phyloP scores from a whole-genome alignment of 2,113 vertebrate species.

The Syngnathoides biaculeatus region DNA sequence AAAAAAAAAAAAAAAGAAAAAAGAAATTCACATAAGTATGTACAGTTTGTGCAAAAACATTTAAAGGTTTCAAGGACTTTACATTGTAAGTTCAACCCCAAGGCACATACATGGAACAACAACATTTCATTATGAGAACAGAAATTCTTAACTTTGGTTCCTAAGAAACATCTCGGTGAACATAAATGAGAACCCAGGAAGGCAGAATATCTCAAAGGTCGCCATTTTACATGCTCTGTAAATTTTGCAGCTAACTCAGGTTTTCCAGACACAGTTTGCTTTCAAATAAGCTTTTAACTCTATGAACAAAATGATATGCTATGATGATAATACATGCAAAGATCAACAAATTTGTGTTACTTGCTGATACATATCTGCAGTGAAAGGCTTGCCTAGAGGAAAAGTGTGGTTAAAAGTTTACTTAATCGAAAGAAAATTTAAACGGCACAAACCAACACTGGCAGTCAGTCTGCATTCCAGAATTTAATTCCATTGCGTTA shows the following conservation, averaged over 20 bases:
- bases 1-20: constrained; percentile 50
- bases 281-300: background rate
- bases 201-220: constrained; percentile 16
- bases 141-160: constrained; percentile 78
- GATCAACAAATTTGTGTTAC: constrained; percentile 35
- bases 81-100: constrained; percentile 82
- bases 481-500: constrained; percentile 50
- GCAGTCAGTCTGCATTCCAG: constrained; percentile 27
- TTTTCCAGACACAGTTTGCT: constrained; percentile 16
- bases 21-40: constrained; percentile 78
- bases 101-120: constrained; percentile 83
- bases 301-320: constrained; percentile 29
- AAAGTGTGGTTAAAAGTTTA: background rate
- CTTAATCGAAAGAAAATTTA: background rate
- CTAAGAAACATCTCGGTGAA: constrained; percentile 59
- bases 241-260: constrained; percentile 25
- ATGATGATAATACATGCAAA: constrained; percentile 57
- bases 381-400: constrained; percentile 30
- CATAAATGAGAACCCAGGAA: constrained; percentile 30
- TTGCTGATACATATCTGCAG: constrained; percentile 42
- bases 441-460: constrained; percentile 31
- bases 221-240: constrained; percentile 57
- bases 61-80: constrained; percentile 81
- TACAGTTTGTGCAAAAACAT: constrained; percentile 84
- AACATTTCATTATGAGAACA: constrained; percentile 72